These are phyloP conservation scores for Conomelus anceps DNA, from an alignment of 2,888 invertebrate genomes.

Conservation along the genomic window DNA sequence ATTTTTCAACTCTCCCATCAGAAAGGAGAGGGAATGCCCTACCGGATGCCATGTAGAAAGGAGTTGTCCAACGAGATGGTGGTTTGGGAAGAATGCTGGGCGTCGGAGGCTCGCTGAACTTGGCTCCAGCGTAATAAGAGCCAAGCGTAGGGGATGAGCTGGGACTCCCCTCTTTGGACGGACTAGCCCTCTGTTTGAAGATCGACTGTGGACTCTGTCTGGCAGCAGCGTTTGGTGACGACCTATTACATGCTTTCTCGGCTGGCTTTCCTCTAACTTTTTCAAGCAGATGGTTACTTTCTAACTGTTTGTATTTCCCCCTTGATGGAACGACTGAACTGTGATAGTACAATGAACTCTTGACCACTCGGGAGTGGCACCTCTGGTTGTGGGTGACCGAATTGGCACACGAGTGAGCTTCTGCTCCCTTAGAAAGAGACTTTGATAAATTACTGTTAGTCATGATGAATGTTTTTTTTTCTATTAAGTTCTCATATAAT, in stretches of 20 bases:
- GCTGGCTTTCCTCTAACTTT: conserved; percentile 10
- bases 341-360: conserved; percentile 8
- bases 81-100: conserved; percentile 72
- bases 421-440: conserved; percentile 15
- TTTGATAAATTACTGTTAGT: conserved; percentile 20
- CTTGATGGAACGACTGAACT: conserved; percentile 18
- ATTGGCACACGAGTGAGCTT: conserved; percentile 10
- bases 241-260: background rate
- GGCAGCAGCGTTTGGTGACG: conserved; percentile 18
- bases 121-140: conserved; percentile 62
- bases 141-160: conserved; percentile 33
- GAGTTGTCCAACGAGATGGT: conserved; percentile 65
- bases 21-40: conserved; percentile 27
- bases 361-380: conserved; percentile 16
- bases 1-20: conserved; percentile 31
- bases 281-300: conserved; percentile 15
- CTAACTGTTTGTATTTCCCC: conserved; percentile 20
- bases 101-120: conserved; percentile 75
- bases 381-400: conserved; percentile 1
- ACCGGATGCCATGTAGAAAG: conserved; percentile 28
- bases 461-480: conserved; percentile 15
- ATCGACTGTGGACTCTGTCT: conserved; percentile 31
- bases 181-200: conserved; percentile 31
- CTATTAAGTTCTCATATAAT: background rate
- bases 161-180: conserved; percentile 36